Conservation (phyloP, 2,797 vertebrate genomes). For the Tadarida brasiliensis region DNA sequence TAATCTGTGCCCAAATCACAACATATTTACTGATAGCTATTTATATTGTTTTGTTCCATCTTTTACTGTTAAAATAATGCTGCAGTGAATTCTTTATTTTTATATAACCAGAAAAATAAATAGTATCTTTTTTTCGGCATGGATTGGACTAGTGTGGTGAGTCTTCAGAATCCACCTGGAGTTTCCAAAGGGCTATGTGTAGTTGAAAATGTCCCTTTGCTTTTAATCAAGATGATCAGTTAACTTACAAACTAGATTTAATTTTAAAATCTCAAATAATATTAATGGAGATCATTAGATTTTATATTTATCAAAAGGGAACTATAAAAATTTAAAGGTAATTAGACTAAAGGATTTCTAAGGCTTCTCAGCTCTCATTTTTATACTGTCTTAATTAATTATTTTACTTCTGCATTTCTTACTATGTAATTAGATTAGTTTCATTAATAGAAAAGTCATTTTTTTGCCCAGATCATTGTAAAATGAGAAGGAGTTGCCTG, state of each 20-base stretch:
- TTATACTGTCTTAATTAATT: background rate
- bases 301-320: background rate
- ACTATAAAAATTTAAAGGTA: background rate
- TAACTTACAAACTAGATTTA: conserved; percentile 42
- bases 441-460: background rate
- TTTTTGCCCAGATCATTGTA: background rate
- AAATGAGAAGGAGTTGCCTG: background rate
- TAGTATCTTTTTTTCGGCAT: background rate
- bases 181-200: background rate
- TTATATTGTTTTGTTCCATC: background rate
- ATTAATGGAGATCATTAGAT: background rate
- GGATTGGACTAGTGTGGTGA: background rate
- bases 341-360: conserved; percentile 18
- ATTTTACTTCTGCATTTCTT: conserved; percentile 36
- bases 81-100: background rate
- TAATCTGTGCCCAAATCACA: background rate
- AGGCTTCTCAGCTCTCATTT: background rate
- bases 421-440: background rate
- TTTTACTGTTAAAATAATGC: conserved; percentile 28
- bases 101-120: conserved; percentile 20
- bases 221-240: conserved; percentile 43
- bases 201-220: conserved; percentile 20
- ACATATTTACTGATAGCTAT: background rate
- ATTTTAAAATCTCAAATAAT: conserved; percentile 33
- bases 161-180: background rate